These are phyloP conservation scores for Thrips palmi DNA, from an alignment of 1,140 invertebrate genomes.

Conservation along the genomic window DNA sequence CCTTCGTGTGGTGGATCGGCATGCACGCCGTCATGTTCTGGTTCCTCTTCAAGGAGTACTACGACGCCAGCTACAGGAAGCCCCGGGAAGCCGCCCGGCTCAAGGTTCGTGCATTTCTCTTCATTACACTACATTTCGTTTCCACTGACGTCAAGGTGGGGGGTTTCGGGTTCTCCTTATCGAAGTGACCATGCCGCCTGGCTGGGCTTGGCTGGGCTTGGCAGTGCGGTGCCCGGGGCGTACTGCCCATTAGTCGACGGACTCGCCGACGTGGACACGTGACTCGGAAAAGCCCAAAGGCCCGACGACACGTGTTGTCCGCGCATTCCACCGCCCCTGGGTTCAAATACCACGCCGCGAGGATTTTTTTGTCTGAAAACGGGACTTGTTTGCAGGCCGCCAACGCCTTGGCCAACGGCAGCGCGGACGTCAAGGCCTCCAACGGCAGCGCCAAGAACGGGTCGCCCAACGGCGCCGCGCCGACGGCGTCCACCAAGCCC, in stretches of 20 bases:
- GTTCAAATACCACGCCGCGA: too few species aligned
- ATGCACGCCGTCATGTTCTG: conserved; percentile 61
- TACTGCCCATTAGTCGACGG: too few species aligned
- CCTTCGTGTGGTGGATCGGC: conserved; percentile 50
- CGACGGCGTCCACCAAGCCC: conserved; percentile 13
- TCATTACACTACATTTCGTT: background rate
- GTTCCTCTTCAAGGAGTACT: conserved; percentile 59
- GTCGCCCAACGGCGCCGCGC: conserved; percentile 8
- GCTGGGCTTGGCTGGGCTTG: background rate
- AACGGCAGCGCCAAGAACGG: too few species aligned
- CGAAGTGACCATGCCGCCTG: background rate
- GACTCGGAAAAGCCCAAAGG: background rate
- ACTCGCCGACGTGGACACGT: too few species aligned
- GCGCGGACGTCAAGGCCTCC: conserved; percentile 7
- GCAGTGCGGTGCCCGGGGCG: too few species aligned
- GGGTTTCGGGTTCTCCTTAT: background rate
- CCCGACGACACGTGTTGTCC: background rate
- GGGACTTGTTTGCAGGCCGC: conserved; percentile 12
- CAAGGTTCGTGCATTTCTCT: background rate
- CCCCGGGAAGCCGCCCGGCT: conserved; percentile 11
- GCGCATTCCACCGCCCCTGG: too few species aligned
- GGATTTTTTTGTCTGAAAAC: too few species aligned
- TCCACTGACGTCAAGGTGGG: background rate
- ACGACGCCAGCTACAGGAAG: conserved; percentile 42
- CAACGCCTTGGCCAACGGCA: conserved; percentile 5